Percentiles rank a stretch among this genome's conserved stretches.
Conservation (phyloP, 2,797 vertebrate genomes). For the Cyclura pinguis region DNA sequence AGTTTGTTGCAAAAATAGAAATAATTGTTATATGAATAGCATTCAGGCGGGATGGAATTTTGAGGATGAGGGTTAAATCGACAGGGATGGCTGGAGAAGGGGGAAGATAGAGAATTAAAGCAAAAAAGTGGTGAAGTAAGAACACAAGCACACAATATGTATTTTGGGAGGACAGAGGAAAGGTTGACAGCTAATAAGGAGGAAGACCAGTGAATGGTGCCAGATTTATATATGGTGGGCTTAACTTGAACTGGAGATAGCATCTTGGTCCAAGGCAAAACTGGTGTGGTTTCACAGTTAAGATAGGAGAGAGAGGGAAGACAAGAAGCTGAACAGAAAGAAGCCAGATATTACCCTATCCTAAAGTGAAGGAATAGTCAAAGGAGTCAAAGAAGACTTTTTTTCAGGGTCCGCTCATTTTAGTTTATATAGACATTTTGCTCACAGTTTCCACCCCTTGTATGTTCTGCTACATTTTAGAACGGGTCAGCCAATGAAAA, state of each 20-base stretch:
- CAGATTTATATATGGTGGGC: neutral
- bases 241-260: neutral
- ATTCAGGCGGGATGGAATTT: neutral
- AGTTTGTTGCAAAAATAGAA: neutral
- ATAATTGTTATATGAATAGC: neutral
- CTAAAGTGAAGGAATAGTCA: neutral
- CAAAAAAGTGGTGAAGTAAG: no score
- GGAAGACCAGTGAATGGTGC: neutral
- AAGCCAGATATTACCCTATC: neutral
- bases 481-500: constrained; percentile 96
- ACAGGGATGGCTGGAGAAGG: neutral
- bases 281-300: neutral
- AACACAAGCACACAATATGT: neutral
- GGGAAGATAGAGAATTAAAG: neutral
- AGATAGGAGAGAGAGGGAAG: neutral
- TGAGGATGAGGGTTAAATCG: no score
- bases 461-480: constrained; percentile 86
- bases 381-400: neutral
- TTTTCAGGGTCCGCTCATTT: neutral
- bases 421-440: neutral
- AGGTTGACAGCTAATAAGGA: neutral
- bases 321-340: neutral
- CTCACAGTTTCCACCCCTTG: constrained; percentile 1
- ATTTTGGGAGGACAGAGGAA: neutral
- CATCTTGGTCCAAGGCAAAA: neutral